phyloP scores from a whole-genome alignment of 92 coral and sea anemone genomes.

The Porites divaricata region DNA sequence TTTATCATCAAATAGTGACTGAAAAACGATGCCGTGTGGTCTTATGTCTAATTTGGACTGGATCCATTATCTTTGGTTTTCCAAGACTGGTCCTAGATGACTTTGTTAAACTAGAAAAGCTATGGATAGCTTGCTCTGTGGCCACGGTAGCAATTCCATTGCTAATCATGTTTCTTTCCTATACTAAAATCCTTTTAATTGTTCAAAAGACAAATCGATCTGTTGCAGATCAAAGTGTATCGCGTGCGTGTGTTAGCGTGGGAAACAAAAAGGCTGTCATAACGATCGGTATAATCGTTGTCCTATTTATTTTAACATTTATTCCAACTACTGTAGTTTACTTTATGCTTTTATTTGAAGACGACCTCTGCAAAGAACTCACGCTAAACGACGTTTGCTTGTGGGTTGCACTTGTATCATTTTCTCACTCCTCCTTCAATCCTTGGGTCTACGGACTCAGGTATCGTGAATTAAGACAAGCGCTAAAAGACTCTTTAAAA shows the following conservation, averaged over 20 bases:
- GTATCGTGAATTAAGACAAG: conserved; percentile 53
- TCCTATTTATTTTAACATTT: conserved; percentile 46
- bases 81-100: conserved; percentile 46
- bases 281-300: conserved; percentile 55
- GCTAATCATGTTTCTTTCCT: conserved; percentile 39
- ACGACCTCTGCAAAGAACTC: conserved; percentile 40
- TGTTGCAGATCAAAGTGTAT: conserved; percentile 2
- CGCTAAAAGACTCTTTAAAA: conserved; percentile 14
- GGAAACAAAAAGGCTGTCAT: conserved; percentile 58
- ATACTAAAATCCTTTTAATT: conserved; percentile 43
- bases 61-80: conserved; percentile 37
- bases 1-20: conserved; percentile 53
- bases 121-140: conserved; percentile 66
- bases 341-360: conserved; percentile 44
- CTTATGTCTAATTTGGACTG: conserved; percentile 45
- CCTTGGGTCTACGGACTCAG: conserved; percentile 75
- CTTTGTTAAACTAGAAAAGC: conserved; percentile 23
- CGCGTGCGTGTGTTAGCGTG: background rate
- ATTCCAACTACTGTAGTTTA: conserved; percentile 59
- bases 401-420: conserved; percentile 70
- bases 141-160: conserved; percentile 57
- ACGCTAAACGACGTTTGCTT: conserved; percentile 51
- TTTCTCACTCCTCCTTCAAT: conserved; percentile 65
- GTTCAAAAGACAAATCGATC: conserved; percentile 51
- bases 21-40: conserved; percentile 56